Evolutionary conservation across 2,113 vertebrate species (phyloP).

Genomic region (Sakesphorus luctuosus): DNA sequence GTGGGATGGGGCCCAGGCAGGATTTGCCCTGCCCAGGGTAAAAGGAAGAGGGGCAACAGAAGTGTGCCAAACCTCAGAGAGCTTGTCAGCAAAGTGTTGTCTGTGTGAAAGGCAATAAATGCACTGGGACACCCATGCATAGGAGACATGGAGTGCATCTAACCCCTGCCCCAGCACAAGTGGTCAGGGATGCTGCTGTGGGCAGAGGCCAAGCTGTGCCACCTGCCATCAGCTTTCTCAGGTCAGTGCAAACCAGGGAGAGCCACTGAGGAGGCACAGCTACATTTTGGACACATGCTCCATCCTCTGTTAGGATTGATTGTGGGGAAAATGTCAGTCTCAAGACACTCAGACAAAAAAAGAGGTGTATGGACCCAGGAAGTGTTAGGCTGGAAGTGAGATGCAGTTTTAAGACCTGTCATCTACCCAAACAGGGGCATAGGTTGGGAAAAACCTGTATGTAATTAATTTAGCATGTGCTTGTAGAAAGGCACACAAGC

Average conservation of each 20-base stretch:
- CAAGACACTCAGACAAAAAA: not conserved
- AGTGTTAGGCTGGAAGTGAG: not conserved
- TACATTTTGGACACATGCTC: not conserved
- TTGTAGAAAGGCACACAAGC: not conserved
- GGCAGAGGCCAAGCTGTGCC: not conserved
- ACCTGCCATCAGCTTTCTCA: not conserved
- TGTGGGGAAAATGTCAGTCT: not conserved
- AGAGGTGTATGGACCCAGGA: not conserved
- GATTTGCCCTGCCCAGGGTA: too few relatives aligned
- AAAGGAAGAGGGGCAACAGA: accelerated
- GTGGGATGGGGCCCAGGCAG: not conserved
- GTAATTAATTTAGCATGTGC: not conserved
- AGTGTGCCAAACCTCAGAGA: not conserved
- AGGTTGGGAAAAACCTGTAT: not conserved
- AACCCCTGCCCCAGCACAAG: accelerated
- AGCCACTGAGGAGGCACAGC: too few relatives aligned
- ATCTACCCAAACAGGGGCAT: accelerated
- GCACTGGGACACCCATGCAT: accelerated
- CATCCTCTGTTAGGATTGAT: accelerated
- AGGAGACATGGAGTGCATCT: accelerated
- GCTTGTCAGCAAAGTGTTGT: accelerated
- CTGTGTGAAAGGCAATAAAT: not conserved
- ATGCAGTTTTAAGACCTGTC: not conserved
- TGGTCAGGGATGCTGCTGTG: not conserved
- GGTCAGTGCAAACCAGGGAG: not conserved